Evolutionary conservation across 2,113 vertebrate genomes (phyloP).

Genomic region (Chauna torquata): DNA sequence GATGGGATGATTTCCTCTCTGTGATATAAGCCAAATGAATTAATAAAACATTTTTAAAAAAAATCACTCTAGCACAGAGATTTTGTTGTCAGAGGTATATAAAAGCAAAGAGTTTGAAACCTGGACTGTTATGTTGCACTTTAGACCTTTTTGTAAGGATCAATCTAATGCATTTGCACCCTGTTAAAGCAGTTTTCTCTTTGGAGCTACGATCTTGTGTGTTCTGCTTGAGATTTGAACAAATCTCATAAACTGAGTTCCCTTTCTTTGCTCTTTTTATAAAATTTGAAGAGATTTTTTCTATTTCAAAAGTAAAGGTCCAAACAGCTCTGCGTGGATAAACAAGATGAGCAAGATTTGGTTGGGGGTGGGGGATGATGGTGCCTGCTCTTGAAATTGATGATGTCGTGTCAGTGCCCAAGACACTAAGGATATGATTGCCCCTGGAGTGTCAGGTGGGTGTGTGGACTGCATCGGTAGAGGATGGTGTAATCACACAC

Average conservation of each 20-base stretch:
- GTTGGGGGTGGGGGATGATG: neutral
- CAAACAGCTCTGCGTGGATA: neutral
- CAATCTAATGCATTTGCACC: neutral
- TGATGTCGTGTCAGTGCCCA: neutral
- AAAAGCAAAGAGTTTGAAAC: slow-evolving; percentile 10
- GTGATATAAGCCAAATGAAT: slow-evolving; percentile 31
- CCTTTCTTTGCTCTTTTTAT: neutral
- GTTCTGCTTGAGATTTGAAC: neutral
- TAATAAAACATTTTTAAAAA: slow-evolving; percentile 18
- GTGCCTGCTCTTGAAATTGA: neutral
- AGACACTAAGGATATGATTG: neutral
- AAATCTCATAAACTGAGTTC: neutral
- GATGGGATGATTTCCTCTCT: slow-evolving; percentile 36
- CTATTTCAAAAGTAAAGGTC: neutral
- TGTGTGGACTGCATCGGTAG: neutral
- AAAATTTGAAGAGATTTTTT: neutral
- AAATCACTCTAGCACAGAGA: neutral
- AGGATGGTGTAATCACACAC: neutral
- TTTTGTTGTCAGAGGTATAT: slow-evolving; percentile 28
- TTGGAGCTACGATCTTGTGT: neutral
- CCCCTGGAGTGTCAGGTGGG: neutral
- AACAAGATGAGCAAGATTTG: neutral
- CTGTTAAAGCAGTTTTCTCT: neutral
- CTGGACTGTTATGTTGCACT: neutral
- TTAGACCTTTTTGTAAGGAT: neutral